A percentile compares a stretch with the other conserved stretches of the same genome.
phyloP scores from a whole-genome alignment of 2,888 invertebrate species.

The Scaptomyza parva region DNA sequence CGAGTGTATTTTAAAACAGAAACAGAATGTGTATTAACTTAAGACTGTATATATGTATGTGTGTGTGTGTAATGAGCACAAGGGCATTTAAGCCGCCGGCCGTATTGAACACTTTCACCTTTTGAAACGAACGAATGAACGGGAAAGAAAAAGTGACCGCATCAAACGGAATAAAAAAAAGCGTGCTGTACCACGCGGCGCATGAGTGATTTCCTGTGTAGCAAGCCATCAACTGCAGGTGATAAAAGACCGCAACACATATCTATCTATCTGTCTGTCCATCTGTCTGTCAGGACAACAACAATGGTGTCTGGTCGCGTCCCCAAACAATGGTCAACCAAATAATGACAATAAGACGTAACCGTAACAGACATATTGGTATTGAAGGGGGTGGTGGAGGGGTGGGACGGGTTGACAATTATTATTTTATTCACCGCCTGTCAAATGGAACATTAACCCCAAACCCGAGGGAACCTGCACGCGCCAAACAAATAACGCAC shows the following conservation, averaged over 20 bases:
- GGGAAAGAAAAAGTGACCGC: slow-evolving; percentile 40
- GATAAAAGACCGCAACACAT: slow-evolving; percentile 14
- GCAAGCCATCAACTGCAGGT: slow-evolving; percentile 4
- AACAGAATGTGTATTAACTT: slow-evolving; percentile 33
- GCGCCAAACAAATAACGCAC: slow-evolving; percentile 60
- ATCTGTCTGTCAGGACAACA: slow-evolving; percentile 30
- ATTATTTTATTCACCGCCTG: slow-evolving; percentile 44
- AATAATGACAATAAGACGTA: slow-evolving; percentile 46
- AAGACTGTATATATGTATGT: slow-evolving; percentile 21
- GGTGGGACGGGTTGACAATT: slow-evolving; percentile 33
- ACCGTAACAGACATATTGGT: slow-evolving; percentile 17
- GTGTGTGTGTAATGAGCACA: slow-evolving; percentile 62
- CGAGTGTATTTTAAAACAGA: slow-evolving; percentile 51
- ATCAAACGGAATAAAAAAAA: slow-evolving; percentile 31
- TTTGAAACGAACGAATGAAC: too few relatives aligned
- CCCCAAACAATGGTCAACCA: slow-evolving; percentile 27
- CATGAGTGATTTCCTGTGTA: slow-evolving; percentile 43
- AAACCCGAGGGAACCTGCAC: slow-evolving; percentile 27
- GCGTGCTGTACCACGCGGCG: slow-evolving; percentile 23
- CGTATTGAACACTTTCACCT: slow-evolving; percentile 32
- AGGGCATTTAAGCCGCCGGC: slow-evolving; percentile 69
- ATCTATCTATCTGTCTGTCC: slow-evolving; percentile 7
- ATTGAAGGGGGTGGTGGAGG: neutral
- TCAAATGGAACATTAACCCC: slow-evolving; percentile 31
- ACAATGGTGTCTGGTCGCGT: slow-evolving; percentile 52